Conservation (phyloP, 1,140 invertebrate species). For the Zaprionus inermis region DNA sequence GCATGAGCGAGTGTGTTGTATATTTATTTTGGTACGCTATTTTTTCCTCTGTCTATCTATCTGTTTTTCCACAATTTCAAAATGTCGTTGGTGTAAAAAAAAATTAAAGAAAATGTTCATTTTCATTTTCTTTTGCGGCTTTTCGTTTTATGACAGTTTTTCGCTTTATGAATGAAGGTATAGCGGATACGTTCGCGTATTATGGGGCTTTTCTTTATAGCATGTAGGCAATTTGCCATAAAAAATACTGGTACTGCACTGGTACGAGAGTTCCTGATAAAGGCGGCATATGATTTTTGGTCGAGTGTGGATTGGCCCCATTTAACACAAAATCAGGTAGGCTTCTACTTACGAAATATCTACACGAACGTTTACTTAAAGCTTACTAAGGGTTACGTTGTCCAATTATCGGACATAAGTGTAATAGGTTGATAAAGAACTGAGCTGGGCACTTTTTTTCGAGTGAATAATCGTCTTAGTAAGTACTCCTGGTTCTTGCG, state of each 20-base stretch:
- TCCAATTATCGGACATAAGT: conserved; percentile 2
- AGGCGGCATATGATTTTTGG: too few relatives aligned
- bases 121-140: conserved; percentile 40
- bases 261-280: background rate
- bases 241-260: background rate
- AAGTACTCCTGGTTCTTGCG: background rate
- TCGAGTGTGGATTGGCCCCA: too few relatives aligned
- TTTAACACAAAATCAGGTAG: background rate
- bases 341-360: conserved; percentile 5
- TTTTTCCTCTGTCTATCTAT: conserved; percentile 37
- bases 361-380: background rate
- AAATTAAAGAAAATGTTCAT: conserved; percentile 18
- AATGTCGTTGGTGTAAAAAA: conserved; percentile 51
- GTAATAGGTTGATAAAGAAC: background rate
- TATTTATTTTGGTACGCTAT: conserved; percentile 76
- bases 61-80: conserved; percentile 47
- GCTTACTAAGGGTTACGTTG: conserved; percentile 16
- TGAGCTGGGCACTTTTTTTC: background rate
- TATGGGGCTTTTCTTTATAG: background rate
- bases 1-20: conserved; percentile 18
- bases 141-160: conserved; percentile 18
- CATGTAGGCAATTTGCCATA: background rate
- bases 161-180: conserved; percentile 1
- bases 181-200: background rate
- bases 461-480: conserved; percentile 8